Conservation (phyloP, 2,888 invertebrate genomes). For the Drosophila paramelanica region DNA sequence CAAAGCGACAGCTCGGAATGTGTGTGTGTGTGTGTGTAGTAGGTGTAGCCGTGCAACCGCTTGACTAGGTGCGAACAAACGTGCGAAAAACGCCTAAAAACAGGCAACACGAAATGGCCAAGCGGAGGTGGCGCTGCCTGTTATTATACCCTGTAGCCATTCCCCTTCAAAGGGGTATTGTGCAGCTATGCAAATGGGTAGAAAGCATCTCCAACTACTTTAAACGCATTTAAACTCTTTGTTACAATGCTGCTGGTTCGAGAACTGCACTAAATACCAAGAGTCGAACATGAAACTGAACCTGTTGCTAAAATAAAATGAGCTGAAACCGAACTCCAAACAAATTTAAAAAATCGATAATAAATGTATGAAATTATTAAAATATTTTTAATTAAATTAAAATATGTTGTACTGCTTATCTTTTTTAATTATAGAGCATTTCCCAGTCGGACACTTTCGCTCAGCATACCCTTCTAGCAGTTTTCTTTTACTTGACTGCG, state of each 20-base stretch:
- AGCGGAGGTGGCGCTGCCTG: constrained; percentile 17
- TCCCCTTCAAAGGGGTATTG: neutral
- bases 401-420: too few species aligned
- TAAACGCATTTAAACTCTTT: too few species aligned
- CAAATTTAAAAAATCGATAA: too few species aligned
- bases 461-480: too few species aligned
- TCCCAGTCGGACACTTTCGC: too few species aligned
- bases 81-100: constrained; percentile 64
- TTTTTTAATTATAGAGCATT: too few species aligned
- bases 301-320: neutral
- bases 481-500: neutral
- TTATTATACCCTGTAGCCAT: constrained; percentile 6
- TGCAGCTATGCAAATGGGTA: neutral
- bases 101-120: constrained; percentile 45
- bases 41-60: constrained; percentile 26
- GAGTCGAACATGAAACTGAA: neutral
- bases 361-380: too few species aligned
- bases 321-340: too few species aligned
- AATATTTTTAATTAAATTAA: too few species aligned
- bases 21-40: constrained; percentile 25
- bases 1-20: constrained; percentile 34
- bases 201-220: neutral
- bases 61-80: constrained; percentile 73
- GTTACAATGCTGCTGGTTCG: too few species aligned
- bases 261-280: too few species aligned